A percentile compares a stretch with the other conserved stretches of the same genome.
Conservation (phyloP, 2,113 vertebrate genomes). For the Forbesichthys agassizii region DNA sequence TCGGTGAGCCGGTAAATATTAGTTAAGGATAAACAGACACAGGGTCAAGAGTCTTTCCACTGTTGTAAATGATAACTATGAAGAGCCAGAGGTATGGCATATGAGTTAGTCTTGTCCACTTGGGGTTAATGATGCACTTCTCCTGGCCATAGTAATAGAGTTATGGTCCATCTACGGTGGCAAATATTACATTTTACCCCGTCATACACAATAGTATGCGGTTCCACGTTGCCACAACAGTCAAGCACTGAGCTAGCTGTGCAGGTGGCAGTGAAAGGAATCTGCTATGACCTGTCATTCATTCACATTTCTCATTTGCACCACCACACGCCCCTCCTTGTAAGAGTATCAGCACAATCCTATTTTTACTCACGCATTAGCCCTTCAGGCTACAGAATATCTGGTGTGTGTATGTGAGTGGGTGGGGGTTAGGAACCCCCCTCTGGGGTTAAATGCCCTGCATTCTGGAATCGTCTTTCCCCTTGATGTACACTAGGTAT, state of each 20-base stretch:
- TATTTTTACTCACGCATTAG: slow-evolving; percentile 45
- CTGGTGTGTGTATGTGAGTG: slow-evolving; percentile 10
- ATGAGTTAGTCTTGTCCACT: slow-evolving; percentile 8
- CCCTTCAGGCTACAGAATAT: neutral
- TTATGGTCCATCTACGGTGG: slow-evolving; percentile 22
- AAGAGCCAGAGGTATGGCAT: slow-evolving; percentile 23
- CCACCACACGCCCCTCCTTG: neutral
- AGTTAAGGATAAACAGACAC: slow-evolving; percentile 34
- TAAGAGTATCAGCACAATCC: slow-evolving; percentile 33
- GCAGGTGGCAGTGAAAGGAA: slow-evolving; percentile 49
- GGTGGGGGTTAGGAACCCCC: slow-evolving; percentile 29
- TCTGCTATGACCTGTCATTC: slow-evolving; percentile 23
- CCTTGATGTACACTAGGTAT: neutral
- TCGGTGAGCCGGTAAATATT: slow-evolving; percentile 35
- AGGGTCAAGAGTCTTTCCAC: slow-evolving; percentile 20
- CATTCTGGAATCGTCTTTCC: slow-evolving; percentile 20
- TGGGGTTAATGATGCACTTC: slow-evolving; percentile 40
- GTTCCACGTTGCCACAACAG: neutral
- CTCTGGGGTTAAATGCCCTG: slow-evolving; percentile 37
- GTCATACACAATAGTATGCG: neutral
- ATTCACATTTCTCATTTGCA: slow-evolving; percentile 53
- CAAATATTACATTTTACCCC: slow-evolving; percentile 35
- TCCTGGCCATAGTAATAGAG: slow-evolving; percentile 17
- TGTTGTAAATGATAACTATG: slow-evolving; percentile 32
- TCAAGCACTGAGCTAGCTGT: neutral